Evolutionary conservation across 2,888 invertebrate genomes (phyloP).

Genomic region (Aleiodes alternator): DNA sequence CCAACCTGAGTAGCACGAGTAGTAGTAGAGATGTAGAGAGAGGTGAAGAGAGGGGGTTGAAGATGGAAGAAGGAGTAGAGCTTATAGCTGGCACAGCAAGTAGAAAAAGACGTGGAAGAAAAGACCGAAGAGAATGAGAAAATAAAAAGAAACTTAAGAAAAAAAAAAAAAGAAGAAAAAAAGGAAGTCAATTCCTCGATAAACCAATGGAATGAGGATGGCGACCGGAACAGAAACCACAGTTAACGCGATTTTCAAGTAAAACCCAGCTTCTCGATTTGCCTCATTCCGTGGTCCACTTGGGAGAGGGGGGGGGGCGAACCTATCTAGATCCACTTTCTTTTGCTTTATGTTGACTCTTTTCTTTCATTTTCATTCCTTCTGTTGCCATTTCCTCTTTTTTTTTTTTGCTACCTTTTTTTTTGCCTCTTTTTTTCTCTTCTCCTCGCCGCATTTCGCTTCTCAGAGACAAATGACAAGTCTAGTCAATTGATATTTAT

Average conservation of each 20-base stretch:
- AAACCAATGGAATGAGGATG: constrained; percentile 31
- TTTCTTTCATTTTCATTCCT: constrained; percentile 33
- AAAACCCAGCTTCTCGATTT: constrained; percentile 39
- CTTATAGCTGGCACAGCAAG: constrained; percentile 39
- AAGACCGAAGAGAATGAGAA: constrained; percentile 7
- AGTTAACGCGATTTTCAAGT: constrained; percentile 47
- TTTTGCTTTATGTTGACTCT: constrained; percentile 12
- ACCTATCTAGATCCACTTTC: constrained; percentile 20
- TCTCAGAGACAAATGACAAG: constrained; percentile 12
- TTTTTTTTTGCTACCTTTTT: constrained; percentile 7
- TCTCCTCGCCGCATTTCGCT: neutral
- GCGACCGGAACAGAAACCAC: constrained; percentile 42
- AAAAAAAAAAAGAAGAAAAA: constrained; percentile 40
- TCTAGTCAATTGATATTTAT: constrained; percentile 10
- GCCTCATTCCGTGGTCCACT: constrained; percentile 32
- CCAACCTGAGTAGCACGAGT: constrained; percentile 28
- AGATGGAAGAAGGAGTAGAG: constrained; percentile 35
- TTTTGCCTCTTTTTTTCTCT: constrained; percentile 25
- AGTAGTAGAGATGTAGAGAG: constrained; percentile 24
- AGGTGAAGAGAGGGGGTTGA: neutral
- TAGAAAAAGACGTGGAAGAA: neutral
- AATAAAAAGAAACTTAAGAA: neutral
- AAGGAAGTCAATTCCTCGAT: constrained; percentile 44
- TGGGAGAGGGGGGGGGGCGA: neutral
- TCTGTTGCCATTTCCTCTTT: neutral